Percentiles rank a stretch among this genome's conserved stretches.
phyloP scores from a whole-genome alignment of 2,797 vertebrate species.

The Phoeniculus purpureus region DNA sequence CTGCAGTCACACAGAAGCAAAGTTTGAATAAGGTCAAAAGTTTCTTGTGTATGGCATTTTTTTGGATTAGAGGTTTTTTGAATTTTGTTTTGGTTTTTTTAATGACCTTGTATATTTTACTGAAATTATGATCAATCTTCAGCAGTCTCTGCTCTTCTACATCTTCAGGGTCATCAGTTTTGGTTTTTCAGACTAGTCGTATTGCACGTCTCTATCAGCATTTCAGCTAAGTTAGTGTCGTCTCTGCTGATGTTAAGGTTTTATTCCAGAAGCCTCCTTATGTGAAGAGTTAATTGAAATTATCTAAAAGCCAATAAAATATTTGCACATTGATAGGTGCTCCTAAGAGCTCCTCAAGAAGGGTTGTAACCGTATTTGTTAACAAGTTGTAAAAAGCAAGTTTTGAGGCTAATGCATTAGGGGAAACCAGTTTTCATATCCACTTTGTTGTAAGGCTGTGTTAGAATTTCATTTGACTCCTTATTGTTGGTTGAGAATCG shows the following conservation, averaged over 20 bases:
- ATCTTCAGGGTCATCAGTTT: not conserved
- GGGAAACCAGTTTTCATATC: not conserved
- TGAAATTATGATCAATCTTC: not conserved
- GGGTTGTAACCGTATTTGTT: not conserved
- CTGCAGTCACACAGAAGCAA: not conserved
- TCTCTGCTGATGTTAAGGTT: not conserved
- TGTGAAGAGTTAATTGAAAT: not conserved
- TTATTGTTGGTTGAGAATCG: not conserved
- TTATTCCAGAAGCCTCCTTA: not conserved
- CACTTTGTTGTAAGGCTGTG: not conserved
- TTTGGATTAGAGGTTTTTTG: too few relatives aligned
- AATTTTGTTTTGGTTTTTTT: not conserved
- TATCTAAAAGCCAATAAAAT: not conserved
- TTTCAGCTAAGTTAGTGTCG: not conserved
- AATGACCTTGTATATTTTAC: not conserved
- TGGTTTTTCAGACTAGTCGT: not conserved
- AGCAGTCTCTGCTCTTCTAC: not conserved
- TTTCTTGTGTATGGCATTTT: not conserved
- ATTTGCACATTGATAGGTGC: not conserved
- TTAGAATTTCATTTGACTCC: not conserved
- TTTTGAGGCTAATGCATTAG: not conserved
- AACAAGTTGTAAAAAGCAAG: not conserved
- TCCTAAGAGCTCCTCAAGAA: not conserved
- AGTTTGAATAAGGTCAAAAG: not conserved
- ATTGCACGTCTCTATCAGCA: not conserved